Evolutionary conservation across 2,797 vertebrate species (phyloP).

Genomic region (Galago senegalensis): DNA sequence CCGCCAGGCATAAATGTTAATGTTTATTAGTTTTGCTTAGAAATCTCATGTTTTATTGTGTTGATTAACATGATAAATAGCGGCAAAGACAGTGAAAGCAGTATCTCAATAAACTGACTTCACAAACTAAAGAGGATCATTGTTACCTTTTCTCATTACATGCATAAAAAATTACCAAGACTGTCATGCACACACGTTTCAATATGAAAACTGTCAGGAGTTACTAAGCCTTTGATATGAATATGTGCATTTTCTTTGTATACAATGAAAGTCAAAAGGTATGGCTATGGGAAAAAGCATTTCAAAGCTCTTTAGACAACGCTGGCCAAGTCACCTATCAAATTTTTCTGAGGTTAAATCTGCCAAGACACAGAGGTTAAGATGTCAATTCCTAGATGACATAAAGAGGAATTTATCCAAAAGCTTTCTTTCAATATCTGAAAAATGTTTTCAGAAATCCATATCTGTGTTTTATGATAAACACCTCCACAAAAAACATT

Average conservation of each 20-base stretch:
- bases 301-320: conserved; percentile 3
- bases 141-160: background rate
- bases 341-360: conserved; percentile 55
- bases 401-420: conserved; percentile 42
- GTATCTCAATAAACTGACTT: conserved; percentile 35
- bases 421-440: conserved; percentile 27
- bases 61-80: background rate
- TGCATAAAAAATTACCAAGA: background rate
- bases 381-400: conserved; percentile 8
- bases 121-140: conserved; percentile 20
- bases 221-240: conserved; percentile 1
- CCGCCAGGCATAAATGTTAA: background rate
- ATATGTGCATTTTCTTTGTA: background rate
- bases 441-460: conserved; percentile 70
- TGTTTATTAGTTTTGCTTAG: background rate
- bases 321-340: conserved; percentile 21
- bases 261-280: conserved; percentile 43
- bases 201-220: background rate
- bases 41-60: background rate
- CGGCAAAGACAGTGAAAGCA: background rate
- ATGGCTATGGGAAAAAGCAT: background rate
- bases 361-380: background rate
- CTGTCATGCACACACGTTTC: background rate
- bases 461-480: background rate
- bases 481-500: conserved; percentile 17